Conservation (phyloP, 2,797 vertebrate species). For the Hybognathus amarus region DNA sequence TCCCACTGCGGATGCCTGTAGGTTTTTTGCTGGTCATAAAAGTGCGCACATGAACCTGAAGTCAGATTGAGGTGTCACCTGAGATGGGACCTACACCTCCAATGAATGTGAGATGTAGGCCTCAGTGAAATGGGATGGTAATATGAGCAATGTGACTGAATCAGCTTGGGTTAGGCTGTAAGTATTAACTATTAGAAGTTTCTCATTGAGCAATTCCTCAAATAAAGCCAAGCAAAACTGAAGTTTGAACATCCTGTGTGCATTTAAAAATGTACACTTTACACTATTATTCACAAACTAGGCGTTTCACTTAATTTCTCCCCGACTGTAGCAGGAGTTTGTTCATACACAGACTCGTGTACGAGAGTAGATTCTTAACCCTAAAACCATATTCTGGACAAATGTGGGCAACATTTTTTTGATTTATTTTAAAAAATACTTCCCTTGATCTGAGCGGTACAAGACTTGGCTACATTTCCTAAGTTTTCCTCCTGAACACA, state of each 20-base stretch:
- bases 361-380: neutral
- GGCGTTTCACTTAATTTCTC: neutral
- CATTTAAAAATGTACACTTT: neutral
- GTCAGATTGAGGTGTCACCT: conserved; percentile 17
- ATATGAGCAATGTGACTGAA: neutral
- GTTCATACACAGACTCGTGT: neutral
- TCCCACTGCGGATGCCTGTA: conserved; percentile 67
- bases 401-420: too few relatives aligned
- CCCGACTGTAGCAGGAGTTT: neutral
- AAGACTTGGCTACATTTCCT: too few relatives aligned
- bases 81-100: conserved; percentile 2
- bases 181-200: conserved; percentile 68
- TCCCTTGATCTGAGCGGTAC: too few relatives aligned
- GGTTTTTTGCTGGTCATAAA: conserved; percentile 52
- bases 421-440: too few relatives aligned
- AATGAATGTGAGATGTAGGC: neutral
- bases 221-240: conserved; percentile 54
- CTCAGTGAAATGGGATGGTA: neutral
- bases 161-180: neutral
- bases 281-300: neutral
- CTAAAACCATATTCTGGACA: too few relatives aligned
- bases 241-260: neutral
- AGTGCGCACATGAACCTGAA: conserved; percentile 27
- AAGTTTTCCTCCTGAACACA: too few relatives aligned
- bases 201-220: conserved; percentile 77